Percentiles rank a stretch among this genome's conserved stretches.
phyloP scores from a whole-genome alignment of 2,888 invertebrate species.

The Parelbella ahira region DNA sequence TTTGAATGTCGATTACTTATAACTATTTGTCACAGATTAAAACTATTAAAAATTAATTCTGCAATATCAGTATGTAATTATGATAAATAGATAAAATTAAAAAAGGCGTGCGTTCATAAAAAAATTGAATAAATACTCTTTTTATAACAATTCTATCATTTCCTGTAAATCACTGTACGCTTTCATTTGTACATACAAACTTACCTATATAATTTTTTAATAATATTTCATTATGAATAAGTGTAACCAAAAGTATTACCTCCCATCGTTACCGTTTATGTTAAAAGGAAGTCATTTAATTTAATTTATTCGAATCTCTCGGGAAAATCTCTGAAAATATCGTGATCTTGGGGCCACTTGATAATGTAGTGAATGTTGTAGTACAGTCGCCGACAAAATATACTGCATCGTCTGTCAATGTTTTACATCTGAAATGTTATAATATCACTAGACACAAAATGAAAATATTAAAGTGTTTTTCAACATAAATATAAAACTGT shows the following conservation, averaged over 20 bases:
- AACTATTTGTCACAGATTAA: constrained; percentile 6
- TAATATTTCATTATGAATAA: too few species aligned
- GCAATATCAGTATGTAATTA: background rate
- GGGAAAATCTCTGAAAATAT: constrained; percentile 37
- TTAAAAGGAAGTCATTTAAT: constrained; percentile 15
- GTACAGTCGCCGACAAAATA: constrained; percentile 19
- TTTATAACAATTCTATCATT: constrained; percentile 6
- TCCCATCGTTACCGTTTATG: constrained; percentile 18
- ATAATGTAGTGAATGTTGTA: constrained; percentile 38
- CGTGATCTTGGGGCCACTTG: constrained; percentile 64
- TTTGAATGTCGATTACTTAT: too few species aligned
- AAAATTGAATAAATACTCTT: constrained; percentile 14
- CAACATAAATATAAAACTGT: too few species aligned
- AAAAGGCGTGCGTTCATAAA: too few species aligned
- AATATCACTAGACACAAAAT: too few species aligned
- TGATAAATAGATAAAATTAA: background rate
- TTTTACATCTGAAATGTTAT: too few species aligned
- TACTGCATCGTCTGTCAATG: constrained; percentile 11
- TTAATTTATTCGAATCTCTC: constrained; percentile 30
- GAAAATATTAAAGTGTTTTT: too few species aligned
- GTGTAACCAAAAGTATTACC: constrained; percentile 18
- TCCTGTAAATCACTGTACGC: too few species aligned
- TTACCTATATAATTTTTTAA: too few species aligned
- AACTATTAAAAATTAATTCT: background rate
- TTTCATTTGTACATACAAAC: too few species aligned